These are phyloP conservation scores for Oncorhynchus mykiss DNA, from an alignment of 2,113 vertebrate species.

Conservation along the genomic window DNA sequence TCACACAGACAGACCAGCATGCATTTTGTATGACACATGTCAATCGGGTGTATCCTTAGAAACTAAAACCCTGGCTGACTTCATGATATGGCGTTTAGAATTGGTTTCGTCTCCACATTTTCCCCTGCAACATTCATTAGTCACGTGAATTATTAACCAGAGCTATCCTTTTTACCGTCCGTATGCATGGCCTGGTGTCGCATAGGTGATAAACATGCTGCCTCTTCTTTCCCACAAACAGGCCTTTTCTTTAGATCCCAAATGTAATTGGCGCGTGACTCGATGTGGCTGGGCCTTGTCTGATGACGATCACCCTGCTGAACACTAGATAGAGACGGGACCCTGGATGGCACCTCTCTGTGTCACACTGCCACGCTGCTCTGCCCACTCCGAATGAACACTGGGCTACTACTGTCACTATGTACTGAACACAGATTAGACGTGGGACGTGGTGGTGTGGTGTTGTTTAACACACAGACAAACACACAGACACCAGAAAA, in stretches of 20 bases:
- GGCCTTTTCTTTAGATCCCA: constrained; percentile 55
- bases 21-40: constrained; percentile 81
- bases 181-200: constrained; percentile 66
- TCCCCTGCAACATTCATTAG: constrained; percentile 90
- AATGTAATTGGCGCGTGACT: constrained; percentile 31
- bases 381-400: constrained; percentile 45
- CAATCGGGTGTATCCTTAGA: constrained; percentile 78
- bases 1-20: constrained; percentile 40
- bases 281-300: neutral
- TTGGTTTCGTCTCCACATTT: constrained; percentile 81
- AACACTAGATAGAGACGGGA: constrained; percentile 19
- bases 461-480: constrained; percentile 60
- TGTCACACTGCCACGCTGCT: constrained; percentile 16
- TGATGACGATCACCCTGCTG: constrained; percentile 11
- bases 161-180: constrained; percentile 83
- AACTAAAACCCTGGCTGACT: constrained; percentile 82
- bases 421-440: constrained; percentile 62
- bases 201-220: constrained; percentile 64
- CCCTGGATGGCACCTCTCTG: constrained; percentile 22
- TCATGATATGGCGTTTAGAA: constrained; percentile 83
- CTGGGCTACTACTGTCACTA: constrained; percentile 2
- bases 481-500: neutral
- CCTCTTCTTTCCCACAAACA: constrained; percentile 47
- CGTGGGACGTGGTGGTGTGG: constrained; percentile 15
- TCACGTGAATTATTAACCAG: constrained; percentile 86